Percentiles rank a stretch among this genome's conserved stretches.
Conservation (phyloP, 1,140 invertebrate genomes). For the Philotrypesis tridentata region DNA sequence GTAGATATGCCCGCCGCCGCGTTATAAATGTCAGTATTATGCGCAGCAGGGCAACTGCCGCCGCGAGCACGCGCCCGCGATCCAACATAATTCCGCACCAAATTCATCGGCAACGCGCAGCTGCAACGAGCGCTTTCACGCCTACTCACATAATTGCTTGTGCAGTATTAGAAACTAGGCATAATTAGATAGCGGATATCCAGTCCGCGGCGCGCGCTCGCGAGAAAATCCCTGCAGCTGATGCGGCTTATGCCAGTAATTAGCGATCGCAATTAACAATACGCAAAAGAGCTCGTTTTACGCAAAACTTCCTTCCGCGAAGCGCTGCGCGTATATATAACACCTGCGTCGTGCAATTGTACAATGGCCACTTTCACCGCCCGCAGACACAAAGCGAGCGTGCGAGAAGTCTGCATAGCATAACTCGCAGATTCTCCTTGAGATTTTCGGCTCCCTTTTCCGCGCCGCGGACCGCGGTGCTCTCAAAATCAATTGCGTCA, state of each 20-base stretch:
- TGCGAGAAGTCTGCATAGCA: conserved; percentile 41
- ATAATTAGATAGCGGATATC: conserved; percentile 36
- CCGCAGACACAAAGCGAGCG: not conserved
- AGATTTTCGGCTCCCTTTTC: conserved; percentile 39
- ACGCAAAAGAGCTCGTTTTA: conserved; percentile 31
- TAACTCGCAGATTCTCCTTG: conserved; percentile 28
- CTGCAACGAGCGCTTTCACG: conserved; percentile 49
- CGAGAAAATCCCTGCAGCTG: conserved; percentile 47
- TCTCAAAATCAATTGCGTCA: conserved; percentile 50
- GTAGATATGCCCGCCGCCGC: conserved; percentile 73
- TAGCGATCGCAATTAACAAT: conserved; percentile 48
- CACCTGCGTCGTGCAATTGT: no score
- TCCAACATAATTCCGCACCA: no score
- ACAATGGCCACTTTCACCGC: conserved; percentile 12
- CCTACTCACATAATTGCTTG: conserved; percentile 59
- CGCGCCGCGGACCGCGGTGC: no score
- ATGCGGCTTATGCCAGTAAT: conserved; percentile 31
- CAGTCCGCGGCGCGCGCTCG: not conserved
- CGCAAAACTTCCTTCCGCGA: conserved; percentile 28
- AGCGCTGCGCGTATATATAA: not conserved
- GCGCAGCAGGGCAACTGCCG: conserved; percentile 59
- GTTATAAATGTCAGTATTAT: conserved; percentile 75
- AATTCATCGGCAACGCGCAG: no score
- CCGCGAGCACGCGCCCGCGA: not conserved
- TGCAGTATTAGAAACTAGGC: conserved; percentile 31